Conservation (phyloP, 2,888 invertebrate genomes). For the Scaptomyza reducta region DNA sequence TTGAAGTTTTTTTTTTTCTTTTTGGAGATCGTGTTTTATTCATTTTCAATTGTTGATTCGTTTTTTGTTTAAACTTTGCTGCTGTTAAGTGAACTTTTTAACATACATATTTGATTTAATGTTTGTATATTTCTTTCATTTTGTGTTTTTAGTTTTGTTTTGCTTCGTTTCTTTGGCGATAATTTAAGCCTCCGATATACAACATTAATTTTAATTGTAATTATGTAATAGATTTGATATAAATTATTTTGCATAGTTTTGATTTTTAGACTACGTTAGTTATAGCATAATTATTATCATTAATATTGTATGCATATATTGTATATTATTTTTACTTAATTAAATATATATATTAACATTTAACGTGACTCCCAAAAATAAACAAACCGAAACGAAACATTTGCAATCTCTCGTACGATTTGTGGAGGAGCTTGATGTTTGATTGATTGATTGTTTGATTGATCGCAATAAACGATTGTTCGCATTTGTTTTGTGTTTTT, state of each 20-base stretch:
- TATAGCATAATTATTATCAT: slow-evolving; percentile 27
- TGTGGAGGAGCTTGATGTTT: slow-evolving; percentile 14
- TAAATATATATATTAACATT: slow-evolving; percentile 45
- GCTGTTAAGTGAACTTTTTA: slow-evolving; percentile 28
- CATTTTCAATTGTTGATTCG: slow-evolving; percentile 39
- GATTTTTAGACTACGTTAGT: slow-evolving; percentile 47
- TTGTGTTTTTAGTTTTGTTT: slow-evolving; percentile 47
- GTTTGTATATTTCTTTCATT: slow-evolving; percentile 39
- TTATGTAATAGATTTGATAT: slow-evolving; percentile 52
- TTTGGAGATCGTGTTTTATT: slow-evolving; percentile 69
- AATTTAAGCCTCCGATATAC: slow-evolving; percentile 84
- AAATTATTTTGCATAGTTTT: slow-evolving; percentile 64
- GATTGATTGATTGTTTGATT: slow-evolving; percentile 25
- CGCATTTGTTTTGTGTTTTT: slow-evolving; percentile 8
- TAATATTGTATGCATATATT: slow-evolving; percentile 28
- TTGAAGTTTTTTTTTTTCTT: slow-evolving; percentile 24
- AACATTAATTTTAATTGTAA: slow-evolving; percentile 68
- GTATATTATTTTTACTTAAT: slow-evolving; percentile 38
- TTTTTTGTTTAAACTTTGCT: slow-evolving; percentile 32
- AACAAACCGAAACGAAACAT: slow-evolving; percentile 43
- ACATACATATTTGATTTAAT: slow-evolving; percentile 30
- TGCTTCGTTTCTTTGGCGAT: slow-evolving; percentile 82
- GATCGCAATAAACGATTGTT: neutral
- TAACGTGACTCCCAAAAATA: slow-evolving; percentile 25
- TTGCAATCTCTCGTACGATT: slow-evolving; percentile 47